Conservation (phyloP, 1,140 invertebrate genomes). For the Sarcophaga bullata region DNA sequence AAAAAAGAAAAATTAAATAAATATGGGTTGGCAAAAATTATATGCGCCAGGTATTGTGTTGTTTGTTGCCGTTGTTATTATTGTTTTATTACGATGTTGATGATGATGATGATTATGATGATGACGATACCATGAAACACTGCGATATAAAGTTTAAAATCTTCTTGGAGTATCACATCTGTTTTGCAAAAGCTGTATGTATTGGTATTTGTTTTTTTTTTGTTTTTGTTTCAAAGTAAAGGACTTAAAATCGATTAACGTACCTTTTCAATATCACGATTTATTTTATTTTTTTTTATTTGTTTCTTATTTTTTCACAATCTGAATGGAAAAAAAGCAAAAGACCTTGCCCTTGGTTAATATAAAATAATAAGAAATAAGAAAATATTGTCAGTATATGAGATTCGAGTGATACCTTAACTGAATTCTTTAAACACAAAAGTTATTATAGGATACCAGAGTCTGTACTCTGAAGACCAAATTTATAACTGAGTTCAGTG, state of each 20-base stretch:
- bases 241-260: not conserved
- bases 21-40: slow-evolving; percentile 16
- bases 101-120: too few species aligned
- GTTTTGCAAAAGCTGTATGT: not conserved
- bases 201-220: not conserved
- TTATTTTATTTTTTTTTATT: not conserved
- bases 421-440: not conserved
- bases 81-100: not conserved
- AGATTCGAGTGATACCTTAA: not conserved
- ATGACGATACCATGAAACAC: not conserved
- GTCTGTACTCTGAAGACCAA: too few species aligned
- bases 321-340: not conserved
- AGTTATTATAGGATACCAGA: too few species aligned
- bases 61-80: not conserved
- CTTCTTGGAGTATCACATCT: not conserved
- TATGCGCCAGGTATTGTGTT: not conserved
- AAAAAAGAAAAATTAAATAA: too few species aligned
- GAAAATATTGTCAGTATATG: not conserved
- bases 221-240: not conserved
- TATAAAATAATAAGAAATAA: not conserved
- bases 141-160: slow-evolving; percentile 13
- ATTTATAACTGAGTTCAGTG: too few species aligned
- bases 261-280: slow-evolving; percentile 15
- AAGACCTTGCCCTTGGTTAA: slow-evolving; percentile 23
- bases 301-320: not conserved